A percentile compares a stretch with the other conserved stretches of the same genome.
phyloP scores from a whole-genome alignment of 1,140 invertebrate genomes.

The Drosophila bifasciata region DNA sequence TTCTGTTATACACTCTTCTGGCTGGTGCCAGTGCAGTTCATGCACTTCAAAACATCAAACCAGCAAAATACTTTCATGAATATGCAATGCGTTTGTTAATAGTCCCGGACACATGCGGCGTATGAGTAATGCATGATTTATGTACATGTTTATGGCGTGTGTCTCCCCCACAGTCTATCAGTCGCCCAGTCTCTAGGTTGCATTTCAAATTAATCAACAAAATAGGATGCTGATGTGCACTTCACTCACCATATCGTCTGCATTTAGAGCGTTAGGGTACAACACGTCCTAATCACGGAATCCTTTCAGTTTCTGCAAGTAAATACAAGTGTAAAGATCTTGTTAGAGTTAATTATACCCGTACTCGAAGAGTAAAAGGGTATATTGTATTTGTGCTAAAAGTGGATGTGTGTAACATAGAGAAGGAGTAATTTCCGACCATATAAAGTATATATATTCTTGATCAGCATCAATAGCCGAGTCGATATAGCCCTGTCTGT shows the following conservation, averaged over 20 bases:
- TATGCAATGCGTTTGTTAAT: constrained; percentile 72
- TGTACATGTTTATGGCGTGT: constrained; percentile 9
- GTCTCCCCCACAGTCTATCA: neutral
- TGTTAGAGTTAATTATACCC: neutral
- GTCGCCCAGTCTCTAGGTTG: neutral
- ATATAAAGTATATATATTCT: too few relatives aligned
- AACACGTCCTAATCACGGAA: constrained; percentile 84
- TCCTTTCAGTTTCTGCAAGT: constrained; percentile 70
- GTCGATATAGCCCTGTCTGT: too few relatives aligned
- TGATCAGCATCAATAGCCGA: too few relatives aligned
- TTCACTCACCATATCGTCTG: constrained; percentile 83
- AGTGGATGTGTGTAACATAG: too few relatives aligned
- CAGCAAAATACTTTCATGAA: constrained; percentile 62
- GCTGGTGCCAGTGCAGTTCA: neutral
- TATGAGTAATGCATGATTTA: constrained; percentile 63
- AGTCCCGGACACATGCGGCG: constrained; percentile 62
- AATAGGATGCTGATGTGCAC: neutral
- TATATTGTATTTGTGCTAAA: too few relatives aligned
- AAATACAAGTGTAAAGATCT: constrained; percentile 4
- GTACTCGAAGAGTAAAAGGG: too few relatives aligned
- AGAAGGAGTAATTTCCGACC: too few relatives aligned
- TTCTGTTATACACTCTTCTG: constrained; percentile 3
- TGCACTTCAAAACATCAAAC: constrained; percentile 47
- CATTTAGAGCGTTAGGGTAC: constrained; percentile 83
- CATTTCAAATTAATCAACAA: constrained; percentile 37